A percentile compares a stretch with the other conserved stretches of the same genome.
Evolutionary conservation across 2,797 vertebrate genomes (phyloP).

Genomic region (Hydrolagus colliei): DNA sequence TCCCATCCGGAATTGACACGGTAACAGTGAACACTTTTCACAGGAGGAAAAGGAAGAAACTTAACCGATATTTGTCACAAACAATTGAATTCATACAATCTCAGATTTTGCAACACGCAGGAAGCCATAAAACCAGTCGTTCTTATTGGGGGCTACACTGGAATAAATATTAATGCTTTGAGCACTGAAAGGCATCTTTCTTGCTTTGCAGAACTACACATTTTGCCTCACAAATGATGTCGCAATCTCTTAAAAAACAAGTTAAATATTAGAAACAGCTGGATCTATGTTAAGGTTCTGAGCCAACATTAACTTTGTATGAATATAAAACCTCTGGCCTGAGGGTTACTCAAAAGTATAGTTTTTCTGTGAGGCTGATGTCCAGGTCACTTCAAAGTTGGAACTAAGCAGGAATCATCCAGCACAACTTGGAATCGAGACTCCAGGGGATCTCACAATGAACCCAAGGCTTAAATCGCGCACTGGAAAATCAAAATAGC

Average conservation of each 20-base stretch:
- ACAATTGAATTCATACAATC: too few species aligned
- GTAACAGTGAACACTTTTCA: too few species aligned
- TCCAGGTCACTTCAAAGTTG: neutral
- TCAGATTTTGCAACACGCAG: too few species aligned
- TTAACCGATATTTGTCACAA: too few species aligned
- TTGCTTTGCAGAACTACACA: neutral
- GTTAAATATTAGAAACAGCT: neutral
- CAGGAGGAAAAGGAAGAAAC: too few species aligned
- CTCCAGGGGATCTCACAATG: neutral
- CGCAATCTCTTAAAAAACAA: neutral
- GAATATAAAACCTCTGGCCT: neutral
- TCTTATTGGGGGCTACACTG: too few species aligned
- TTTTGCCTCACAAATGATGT: neutral
- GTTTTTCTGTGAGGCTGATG: neutral
- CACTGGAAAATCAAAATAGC: neutral
- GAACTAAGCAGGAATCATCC: neutral
- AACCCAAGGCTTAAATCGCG: neutral
- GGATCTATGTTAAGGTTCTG: too few species aligned
- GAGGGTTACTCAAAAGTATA: neutral
- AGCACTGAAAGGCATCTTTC: neutral
- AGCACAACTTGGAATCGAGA: neutral
- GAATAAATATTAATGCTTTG: too few species aligned
- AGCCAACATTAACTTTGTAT: neutral
- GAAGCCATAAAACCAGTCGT: too few species aligned
- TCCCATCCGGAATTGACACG: too few species aligned